Evolutionary conservation across 2,113 vertebrate genomes (phyloP).

Genomic region (Nothobranchius furzeri): DNA sequence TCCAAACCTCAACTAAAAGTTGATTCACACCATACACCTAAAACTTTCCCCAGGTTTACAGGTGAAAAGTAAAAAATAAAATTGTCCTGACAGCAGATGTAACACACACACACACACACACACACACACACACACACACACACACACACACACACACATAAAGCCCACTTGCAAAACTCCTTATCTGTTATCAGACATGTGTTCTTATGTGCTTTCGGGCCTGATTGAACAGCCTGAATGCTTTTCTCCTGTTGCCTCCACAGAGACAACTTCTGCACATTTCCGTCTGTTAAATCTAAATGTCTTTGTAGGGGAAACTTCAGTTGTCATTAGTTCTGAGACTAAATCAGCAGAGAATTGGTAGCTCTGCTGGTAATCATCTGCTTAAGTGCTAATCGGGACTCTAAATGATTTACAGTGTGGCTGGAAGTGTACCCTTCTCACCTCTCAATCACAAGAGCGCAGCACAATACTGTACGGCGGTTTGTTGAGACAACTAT

Average conservation of each 20-base stretch:
- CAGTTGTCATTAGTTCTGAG: background rate
- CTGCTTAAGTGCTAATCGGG: slow-evolving; percentile 36
- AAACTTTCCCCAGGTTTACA: too few species aligned
- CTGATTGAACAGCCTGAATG: background rate
- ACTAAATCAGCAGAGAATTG: background rate
- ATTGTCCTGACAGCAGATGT: too few species aligned
- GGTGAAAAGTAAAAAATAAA: too few species aligned
- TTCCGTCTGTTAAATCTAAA: slow-evolving; percentile 1
- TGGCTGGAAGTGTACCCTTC: slow-evolving; percentile 1
- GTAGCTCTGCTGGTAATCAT: slow-evolving; percentile 38
- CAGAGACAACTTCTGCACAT: background rate
- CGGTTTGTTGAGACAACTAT: slow-evolving; percentile 43
- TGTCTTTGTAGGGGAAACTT: background rate
- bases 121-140: too few species aligned
- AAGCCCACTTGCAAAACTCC: background rate
- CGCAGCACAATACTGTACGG: slow-evolving; percentile 36
- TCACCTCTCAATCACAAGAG: slow-evolving; percentile 37
- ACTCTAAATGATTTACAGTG: slow-evolving; percentile 20
- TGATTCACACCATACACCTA: too few species aligned
- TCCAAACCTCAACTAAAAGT: too few species aligned
- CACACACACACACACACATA: too few species aligned
- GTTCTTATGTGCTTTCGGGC: slow-evolving; percentile 2
- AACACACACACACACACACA: too few species aligned
- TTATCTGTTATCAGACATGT: background rate
- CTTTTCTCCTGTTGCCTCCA: slow-evolving; percentile 4